A percentile compares a stretch with the other conserved stretches of the same genome.
These are phyloP conservation scores for Ahaetulla prasina DNA, from an alignment of 2,113 vertebrate genomes.

Conservation along the genomic window DNA sequence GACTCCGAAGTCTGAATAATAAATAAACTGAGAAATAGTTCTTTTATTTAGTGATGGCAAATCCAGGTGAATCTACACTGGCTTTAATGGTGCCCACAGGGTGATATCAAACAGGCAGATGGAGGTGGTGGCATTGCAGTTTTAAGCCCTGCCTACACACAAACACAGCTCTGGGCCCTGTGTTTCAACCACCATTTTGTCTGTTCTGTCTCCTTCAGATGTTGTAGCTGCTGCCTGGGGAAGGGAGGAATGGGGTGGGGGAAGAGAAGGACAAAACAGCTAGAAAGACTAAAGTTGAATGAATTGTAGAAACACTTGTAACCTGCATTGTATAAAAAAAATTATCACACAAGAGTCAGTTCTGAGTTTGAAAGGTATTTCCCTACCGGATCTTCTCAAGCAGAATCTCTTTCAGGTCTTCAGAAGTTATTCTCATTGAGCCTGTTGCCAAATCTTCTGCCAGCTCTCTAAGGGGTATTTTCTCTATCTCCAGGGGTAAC, in stretches of 20 bases:
- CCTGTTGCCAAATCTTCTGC: not conserved
- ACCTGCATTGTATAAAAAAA: not conserved
- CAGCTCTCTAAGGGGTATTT: not conserved
- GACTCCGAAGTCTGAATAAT: not conserved
- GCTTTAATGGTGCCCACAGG: not conserved
- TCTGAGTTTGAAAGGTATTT: not conserved
- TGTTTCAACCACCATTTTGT: not conserved
- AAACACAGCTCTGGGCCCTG: not conserved
- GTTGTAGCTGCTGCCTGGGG: not conserved
- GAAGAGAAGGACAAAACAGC: not conserved
- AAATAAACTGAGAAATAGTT: not conserved
- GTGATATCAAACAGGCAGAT: not conserved
- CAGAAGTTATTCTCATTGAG: not conserved
- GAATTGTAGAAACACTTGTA: not conserved
- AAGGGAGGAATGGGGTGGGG: fast-evolving
- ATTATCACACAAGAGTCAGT: not conserved
- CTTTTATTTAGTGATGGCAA: not conserved
- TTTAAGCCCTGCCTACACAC: not conserved
- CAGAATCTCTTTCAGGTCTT: not conserved
- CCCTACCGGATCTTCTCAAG: not conserved
- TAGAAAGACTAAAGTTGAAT: not conserved
- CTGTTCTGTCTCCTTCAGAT: not conserved
- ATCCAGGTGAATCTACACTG: not conserved
- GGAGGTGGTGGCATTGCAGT: not conserved
- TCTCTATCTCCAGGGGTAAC: not conserved